Evolutionary conservation across 2,797 vertebrate genomes (phyloP), one percentile per base, ranked within the genome.

Genomic region (Streptopelia turtur): DNA sequence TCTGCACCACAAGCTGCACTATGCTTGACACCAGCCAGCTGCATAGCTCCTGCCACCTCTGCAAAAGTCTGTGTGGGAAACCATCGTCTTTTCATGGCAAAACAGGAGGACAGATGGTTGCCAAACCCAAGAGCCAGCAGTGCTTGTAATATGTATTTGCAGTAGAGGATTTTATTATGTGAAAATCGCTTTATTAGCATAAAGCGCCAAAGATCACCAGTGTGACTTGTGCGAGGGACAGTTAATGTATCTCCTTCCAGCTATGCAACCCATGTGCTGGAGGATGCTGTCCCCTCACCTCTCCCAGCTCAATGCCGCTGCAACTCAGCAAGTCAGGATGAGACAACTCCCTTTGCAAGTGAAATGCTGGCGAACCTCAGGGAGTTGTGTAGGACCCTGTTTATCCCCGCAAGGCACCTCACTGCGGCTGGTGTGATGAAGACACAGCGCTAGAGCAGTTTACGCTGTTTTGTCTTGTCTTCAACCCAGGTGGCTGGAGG

Each of bases 121-220:
- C 65, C 88, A 95, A 93, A 68, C 61, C 23, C 63, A 53, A 78
- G 65, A 90, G 17, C 13, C 89, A 90, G 30, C 28, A 64, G 56
- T 39, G 27, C 72, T 66, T 35, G 18, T 55, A 37, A 65, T 64
- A n/a, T 15, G 14, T 72, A 28, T 72, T 89, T 91, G 70, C 50
- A 66, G 17, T 33, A 33, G 30, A 61, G 39, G 50, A 43, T 83
- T 89, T 57, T 21, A 63, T 39, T 30, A 83, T 68, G 60, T 81
- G 65, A 77, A 90, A 93, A 78, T 74, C 49, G 31, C 76, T 70
- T 90, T 49, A 49, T 49, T 86, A 22, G 37, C 47, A 63, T 39
- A 16, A 83, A 13, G 4, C 37, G 14, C 35, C 49, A 33, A 81
- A 60, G 59, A 85, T 49, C 31, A 12, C 31, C 31, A 4, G 5